Conservation (phyloP, 1,140 invertebrate genomes). For the Riptortus pedestris region DNA sequence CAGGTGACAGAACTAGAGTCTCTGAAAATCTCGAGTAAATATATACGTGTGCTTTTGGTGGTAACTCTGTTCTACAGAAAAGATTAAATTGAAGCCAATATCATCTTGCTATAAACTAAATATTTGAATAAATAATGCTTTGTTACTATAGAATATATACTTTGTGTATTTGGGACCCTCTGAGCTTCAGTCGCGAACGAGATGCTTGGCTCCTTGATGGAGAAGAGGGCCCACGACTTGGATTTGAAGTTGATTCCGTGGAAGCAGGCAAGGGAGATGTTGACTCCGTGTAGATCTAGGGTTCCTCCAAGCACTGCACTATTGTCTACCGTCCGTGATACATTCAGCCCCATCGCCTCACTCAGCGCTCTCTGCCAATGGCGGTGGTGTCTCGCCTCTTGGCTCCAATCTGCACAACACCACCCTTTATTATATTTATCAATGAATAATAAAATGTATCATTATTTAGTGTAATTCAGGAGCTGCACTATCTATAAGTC, state of each 20-base stretch:
- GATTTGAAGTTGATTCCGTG: conserved; percentile 95
- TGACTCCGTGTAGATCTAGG: conserved; percentile 80
- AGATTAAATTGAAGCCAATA: no score
- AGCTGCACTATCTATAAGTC: neutral
- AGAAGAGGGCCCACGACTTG: conserved; percentile 94
- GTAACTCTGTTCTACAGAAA: no score
- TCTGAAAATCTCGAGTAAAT: no score
- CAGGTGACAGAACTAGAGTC: no score
- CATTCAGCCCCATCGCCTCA: conserved; percentile 59
- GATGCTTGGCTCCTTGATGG: conserved; percentile 85
- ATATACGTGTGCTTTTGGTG: no score
- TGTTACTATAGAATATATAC: no score
- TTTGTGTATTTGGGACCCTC: conserved; percentile 58
- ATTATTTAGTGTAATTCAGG: neutral
- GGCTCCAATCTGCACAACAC: conserved; percentile 31
- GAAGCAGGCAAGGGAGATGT: conserved; percentile 92
- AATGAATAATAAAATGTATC: neutral
- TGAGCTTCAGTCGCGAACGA: conserved; percentile 92
- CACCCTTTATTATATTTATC: no score
- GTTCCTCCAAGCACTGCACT: conserved; percentile 85
- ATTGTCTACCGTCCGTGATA: conserved; percentile 56
- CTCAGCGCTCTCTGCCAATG: conserved; percentile 80
- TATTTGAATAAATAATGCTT: no score
- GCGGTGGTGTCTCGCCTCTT: conserved; percentile 69
- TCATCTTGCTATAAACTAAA: no score